phyloP scores from a whole-genome alignment of 2,797 vertebrate species.

The Urosaurus nigricauda region DNA sequence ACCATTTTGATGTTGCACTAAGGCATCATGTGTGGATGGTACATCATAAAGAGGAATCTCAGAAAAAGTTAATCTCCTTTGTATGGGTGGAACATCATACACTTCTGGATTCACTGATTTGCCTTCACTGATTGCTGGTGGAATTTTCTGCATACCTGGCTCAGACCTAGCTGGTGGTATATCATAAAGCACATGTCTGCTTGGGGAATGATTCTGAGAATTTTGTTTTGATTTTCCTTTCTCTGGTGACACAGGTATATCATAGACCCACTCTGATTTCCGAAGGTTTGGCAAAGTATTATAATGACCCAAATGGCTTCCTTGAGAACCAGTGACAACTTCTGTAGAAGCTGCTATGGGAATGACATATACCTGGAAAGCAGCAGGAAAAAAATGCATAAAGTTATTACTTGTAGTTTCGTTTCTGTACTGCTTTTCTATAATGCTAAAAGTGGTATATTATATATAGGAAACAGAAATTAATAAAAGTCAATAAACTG shows the following conservation, averaged over 20 bases:
- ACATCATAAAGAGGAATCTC: slow-evolving; percentile 55
- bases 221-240: slow-evolving; percentile 61
- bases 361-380: slow-evolving; percentile 82
- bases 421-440: background rate
- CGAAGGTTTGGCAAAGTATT: slow-evolving; percentile 83
- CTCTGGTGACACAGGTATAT: slow-evolving; percentile 83
- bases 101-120: slow-evolving; percentile 40
- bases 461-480: background rate
- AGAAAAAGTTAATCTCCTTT: slow-evolving; percentile 57
- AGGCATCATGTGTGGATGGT: slow-evolving; percentile 20
- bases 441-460: background rate
- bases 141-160: background rate
- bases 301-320: slow-evolving; percentile 68
- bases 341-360: slow-evolving; percentile 79
- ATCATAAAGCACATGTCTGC: slow-evolving; percentile 47
- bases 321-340: slow-evolving; percentile 68
- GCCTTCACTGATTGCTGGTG: slow-evolving; percentile 5
- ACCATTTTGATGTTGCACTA: background rate
- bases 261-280: slow-evolving; percentile 90
- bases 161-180: slow-evolving; percentile 62
- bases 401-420: background rate
- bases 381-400: slow-evolving; percentile 9
- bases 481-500: background rate
- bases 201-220: slow-evolving; percentile 23
- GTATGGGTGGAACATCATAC: slow-evolving; percentile 50